Evolutionary conservation across 1,140 invertebrate species (phyloP).

Genomic region (Drosophila kikkawai): DNA sequence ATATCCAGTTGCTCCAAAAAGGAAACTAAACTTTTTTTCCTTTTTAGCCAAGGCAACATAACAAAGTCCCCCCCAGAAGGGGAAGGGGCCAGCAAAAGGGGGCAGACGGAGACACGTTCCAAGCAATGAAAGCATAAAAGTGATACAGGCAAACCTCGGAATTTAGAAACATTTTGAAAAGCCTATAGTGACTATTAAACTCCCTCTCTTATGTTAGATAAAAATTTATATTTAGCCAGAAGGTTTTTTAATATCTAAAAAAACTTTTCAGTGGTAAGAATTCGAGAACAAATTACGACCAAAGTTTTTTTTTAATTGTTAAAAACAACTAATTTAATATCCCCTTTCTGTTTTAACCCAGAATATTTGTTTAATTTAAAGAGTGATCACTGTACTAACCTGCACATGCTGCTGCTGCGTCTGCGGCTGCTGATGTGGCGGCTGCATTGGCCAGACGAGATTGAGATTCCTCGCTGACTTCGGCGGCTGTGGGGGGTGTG

Average conservation of each 20-base stretch:
- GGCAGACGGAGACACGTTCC: conserved; percentile 25
- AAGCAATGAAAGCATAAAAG: conserved; percentile 49
- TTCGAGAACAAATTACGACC: too few relatives aligned
- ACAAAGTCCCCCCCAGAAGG: conserved; percentile 9
- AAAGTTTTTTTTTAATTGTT: too few relatives aligned
- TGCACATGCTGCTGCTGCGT: conserved; percentile 38
- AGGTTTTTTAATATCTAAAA: too few relatives aligned
- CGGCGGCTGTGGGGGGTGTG: conserved; percentile 16
- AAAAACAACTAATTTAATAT: too few relatives aligned
- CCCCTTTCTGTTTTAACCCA: background rate
- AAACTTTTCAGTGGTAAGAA: too few relatives aligned
- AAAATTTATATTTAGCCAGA: background rate
- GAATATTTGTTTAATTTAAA: background rate
- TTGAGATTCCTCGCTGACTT: conserved; percentile 56
- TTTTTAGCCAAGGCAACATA: conserved; percentile 53
- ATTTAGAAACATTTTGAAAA: background rate
- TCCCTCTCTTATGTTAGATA: background rate
- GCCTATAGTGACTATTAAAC: background rate
- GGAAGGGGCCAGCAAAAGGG: conserved; percentile 6
- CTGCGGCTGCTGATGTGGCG: conserved; percentile 37
- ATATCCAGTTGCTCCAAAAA: conserved; percentile 77
- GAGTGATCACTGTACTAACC: conserved; percentile 52
- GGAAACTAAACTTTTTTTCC: conserved; percentile 61
- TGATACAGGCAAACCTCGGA: conserved; percentile 9
- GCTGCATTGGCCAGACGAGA: conserved; percentile 53